Evolutionary conservation across 2,797 vertebrate species (phyloP).

Genomic region (Fratercula arctica): DNA sequence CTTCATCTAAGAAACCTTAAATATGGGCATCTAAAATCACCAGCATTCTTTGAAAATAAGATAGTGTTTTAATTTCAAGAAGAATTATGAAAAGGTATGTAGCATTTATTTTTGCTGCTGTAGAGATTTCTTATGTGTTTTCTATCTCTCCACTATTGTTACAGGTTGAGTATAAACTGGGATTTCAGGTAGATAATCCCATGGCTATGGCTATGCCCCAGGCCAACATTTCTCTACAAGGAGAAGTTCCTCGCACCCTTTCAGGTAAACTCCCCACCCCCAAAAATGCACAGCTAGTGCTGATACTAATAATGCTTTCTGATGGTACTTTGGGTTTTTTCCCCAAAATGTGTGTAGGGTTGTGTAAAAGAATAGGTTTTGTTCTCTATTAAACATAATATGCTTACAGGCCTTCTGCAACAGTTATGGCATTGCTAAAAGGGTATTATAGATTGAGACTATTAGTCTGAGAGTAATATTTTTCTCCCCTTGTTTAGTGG

Average conservation of each 20-base stretch:
- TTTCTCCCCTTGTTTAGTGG: neutral
- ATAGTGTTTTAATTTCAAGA: neutral
- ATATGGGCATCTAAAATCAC: neutral
- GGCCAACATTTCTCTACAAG: slow-evolving; percentile 90
- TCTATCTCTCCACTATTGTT: neutral
- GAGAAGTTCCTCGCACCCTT: slow-evolving; percentile 89
- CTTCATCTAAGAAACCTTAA: neutral
- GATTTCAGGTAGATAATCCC: slow-evolving; percentile 91
- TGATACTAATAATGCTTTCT: neutral
- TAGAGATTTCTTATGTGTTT: neutral
- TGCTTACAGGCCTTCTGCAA: neutral
- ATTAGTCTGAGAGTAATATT: neutral
- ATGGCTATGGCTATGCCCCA: slow-evolving; percentile 88
- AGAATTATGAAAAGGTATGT: neutral
- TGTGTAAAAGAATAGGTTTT: neutral
- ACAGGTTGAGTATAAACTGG: slow-evolving; percentile 93
- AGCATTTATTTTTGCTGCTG: neutral
- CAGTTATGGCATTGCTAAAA: neutral
- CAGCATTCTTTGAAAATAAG: neutral
- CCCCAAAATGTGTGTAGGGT: neutral
- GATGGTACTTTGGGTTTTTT: neutral
- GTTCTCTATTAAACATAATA: neutral
- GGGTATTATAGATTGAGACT: neutral
- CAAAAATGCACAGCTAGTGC: neutral
- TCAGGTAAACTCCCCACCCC: slow-evolving; percentile 80